Evolutionary conservation across 2,888 invertebrate species (phyloP), one percentile per base, ranked within the genome.

Genomic region (Andrena chrysosceles): DNA sequence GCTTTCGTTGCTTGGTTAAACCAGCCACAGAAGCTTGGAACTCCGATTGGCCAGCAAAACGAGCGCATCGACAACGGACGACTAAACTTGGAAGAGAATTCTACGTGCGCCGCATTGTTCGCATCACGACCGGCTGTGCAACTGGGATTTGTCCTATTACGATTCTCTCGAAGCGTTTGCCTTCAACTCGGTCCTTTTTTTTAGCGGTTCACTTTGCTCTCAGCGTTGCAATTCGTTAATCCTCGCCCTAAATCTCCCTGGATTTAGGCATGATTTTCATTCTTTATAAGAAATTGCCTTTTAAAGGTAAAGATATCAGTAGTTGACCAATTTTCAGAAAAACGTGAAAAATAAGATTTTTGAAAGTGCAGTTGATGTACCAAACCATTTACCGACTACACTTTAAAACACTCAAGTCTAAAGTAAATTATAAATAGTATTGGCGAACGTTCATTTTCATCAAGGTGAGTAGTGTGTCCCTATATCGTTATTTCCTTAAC

Each of bases 61-160:
- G 71, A 83, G 35, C 73, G 59, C 60, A 56, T 20, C 13, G 64
- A 78, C 48, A 60, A 56, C 60, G 49, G 49, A 59, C 80, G 77
- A 85, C 83, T 78, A 86, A 81, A 85, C 76, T 84, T 84, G 76
- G 83, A 81, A 64, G 70, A 81, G 80, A 68, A 71, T 73, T 70
- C 63, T 59, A 74, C 74, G 76, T 64, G 81, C 71, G 31, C 33
- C 16, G 76, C 63, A 80, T 80, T 52, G 67, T 72, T 83, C 52
- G 35, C 56, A 62, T 72, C 64, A 52, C 68, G 59, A 23, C 6
- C 33, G 23, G 20, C 29, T 35, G 60, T 23, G 52, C 69, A 54
- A 75, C 59, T 52, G 63, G 70, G 56, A 75, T 77, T 80, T 77
- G 60, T 77, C 72, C 59, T 29, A 20, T 66, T 69, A n/a, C 74